Conservation (phyloP, 2,797 vertebrate species). For the Chelon auratus region DNA sequence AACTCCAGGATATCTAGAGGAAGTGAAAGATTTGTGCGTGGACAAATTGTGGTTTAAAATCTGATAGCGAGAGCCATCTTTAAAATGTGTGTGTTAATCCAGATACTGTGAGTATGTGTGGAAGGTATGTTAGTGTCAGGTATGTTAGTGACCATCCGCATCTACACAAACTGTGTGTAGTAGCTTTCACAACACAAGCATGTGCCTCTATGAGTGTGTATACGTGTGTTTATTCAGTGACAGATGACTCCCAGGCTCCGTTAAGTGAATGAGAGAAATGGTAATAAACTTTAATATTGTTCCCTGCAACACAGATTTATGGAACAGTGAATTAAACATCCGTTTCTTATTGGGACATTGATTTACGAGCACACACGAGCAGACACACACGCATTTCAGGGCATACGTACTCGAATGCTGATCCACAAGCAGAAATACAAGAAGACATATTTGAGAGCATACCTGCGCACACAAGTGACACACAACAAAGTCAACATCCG, state of each 20-base stretch:
- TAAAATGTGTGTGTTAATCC: neutral
- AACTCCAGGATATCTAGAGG: neutral
- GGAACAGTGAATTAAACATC: conserved; percentile 74
- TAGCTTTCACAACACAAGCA: neutral
- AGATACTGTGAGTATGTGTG: neutral
- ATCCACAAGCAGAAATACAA: neutral
- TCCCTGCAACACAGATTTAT: conserved; percentile 65
- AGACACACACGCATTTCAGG: conserved; percentile 2
- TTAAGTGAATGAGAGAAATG: conserved; percentile 69
- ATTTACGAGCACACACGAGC: conserved; percentile 62
- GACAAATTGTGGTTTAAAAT: neutral
- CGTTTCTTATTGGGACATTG: conserved; percentile 72
- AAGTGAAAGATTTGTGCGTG: neutral
- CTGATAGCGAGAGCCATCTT: neutral
- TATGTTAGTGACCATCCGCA: too few relatives aligned
- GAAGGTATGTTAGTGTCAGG: too few relatives aligned
- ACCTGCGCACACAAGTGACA: conserved; percentile 3
- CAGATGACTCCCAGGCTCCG: conserved; percentile 54
- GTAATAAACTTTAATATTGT: conserved; percentile 77
- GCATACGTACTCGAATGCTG: neutral
- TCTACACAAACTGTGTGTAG: neutral
- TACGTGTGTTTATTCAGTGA: conserved; percentile 38
- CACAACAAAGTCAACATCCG: neutral
- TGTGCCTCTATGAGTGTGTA: neutral
- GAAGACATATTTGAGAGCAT: conserved; percentile 11